Conservation (phyloP, 2,888 invertebrate species). For the Melanchra persicariae region DNA sequence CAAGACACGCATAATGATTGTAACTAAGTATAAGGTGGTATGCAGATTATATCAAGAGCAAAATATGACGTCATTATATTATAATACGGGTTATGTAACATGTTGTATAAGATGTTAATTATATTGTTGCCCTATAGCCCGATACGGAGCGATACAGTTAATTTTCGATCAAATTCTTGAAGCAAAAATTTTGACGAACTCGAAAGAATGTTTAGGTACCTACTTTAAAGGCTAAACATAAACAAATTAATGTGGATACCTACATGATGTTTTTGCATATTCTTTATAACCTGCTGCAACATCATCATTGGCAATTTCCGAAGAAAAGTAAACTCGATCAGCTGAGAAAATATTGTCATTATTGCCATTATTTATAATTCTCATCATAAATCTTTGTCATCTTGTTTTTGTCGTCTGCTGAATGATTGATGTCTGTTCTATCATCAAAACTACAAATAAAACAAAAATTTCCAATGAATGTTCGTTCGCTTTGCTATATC, state of each 20-base stretch:
- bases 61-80: conserved; percentile 38
- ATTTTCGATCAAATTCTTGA: conserved; percentile 18
- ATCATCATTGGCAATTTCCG: neutral
- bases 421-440: conserved; percentile 13
- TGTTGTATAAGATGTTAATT: conserved; percentile 33
- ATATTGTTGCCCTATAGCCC: conserved; percentile 30
- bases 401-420: conserved; percentile 2
- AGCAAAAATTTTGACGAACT: neutral
- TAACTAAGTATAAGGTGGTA: conserved; percentile 41
- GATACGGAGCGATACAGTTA: conserved; percentile 7
- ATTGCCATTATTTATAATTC: conserved; percentile 18
- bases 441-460: conserved; percentile 35
- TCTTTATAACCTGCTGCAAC: neutral
- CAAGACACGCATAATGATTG: conserved; percentile 44
- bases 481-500: conserved; percentile 8
- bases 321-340: neutral
- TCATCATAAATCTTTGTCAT: neutral
- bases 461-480: conserved; percentile 2
- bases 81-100: conserved; percentile 32
- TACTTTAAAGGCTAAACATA: neutral
- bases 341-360: neutral
- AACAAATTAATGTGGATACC: too few species aligned
- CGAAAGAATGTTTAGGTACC: neutral
- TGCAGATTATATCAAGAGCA: conserved; percentile 57
- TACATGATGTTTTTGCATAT: neutral